A percentile compares a stretch with the other conserved stretches of the same genome.
phyloP scores from a whole-genome alignment of 2,797 vertebrate species.

The Ptychadena robeensis region DNA sequence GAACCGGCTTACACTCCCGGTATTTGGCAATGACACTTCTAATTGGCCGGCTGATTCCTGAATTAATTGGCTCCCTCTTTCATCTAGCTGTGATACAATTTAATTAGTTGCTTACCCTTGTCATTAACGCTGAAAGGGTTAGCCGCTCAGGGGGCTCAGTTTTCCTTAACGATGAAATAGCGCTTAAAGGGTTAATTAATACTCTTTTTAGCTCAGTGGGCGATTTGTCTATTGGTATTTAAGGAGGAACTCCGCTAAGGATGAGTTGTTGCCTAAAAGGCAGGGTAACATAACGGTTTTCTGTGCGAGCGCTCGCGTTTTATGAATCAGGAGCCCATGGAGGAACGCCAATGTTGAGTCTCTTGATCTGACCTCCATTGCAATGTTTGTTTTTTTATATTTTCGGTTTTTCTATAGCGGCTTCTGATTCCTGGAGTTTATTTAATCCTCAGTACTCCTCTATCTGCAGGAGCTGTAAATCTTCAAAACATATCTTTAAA shows the following conservation, averaged over 20 bases:
- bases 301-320: too few relatives aligned
- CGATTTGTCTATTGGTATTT: constrained; percentile 35
- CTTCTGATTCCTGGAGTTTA: too few relatives aligned
- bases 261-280: background rate
- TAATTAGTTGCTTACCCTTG: constrained; percentile 59
- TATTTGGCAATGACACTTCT: constrained; percentile 61
- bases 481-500: too few relatives aligned
- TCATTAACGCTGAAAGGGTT: constrained; percentile 61
- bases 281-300: too few relatives aligned
- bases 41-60: constrained; percentile 58
- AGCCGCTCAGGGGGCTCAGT: constrained; percentile 45
- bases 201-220: constrained; percentile 28
- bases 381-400: too few relatives aligned
- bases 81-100: constrained; percentile 60
- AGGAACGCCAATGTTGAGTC: too few relatives aligned
- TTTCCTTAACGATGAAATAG: constrained; percentile 38
- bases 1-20: constrained; percentile 50
- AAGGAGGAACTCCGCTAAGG: background rate
- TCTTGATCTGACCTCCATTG: too few relatives aligned
- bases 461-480: too few relatives aligned
- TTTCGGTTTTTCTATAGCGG: too few relatives aligned
- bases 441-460: too few relatives aligned
- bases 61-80: constrained; percentile 61
- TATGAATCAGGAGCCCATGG: too few relatives aligned
- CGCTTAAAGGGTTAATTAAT: constrained; percentile 60